Evolutionary conservation across 2,888 invertebrate genomes (phyloP), one percentile per base, ranked within the genome.

Genomic region (Epistrophe eligans): DNA sequence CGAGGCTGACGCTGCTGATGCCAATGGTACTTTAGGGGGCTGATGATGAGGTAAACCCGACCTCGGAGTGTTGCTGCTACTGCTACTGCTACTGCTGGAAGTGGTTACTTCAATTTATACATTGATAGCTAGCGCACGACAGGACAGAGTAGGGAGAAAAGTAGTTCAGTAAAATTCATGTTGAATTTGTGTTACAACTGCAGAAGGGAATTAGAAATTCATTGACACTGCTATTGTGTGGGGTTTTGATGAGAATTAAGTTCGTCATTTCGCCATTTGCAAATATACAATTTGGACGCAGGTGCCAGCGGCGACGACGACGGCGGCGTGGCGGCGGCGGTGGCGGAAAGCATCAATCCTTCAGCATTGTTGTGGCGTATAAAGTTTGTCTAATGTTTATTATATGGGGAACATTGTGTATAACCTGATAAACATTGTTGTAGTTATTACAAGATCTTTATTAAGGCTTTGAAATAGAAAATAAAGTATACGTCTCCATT

Each of bases 151-250:
- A 8, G 4, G n/a, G 9, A 9, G n/a, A n/a, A 45, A 32, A 17
- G 45, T 50, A 50, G 50, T 48, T 17, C 66, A 62, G 62, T 64
- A 45, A n/a, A 62, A 57, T 55, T 32, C 19, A 50, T 35, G 43
- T 72, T 60, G 58, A 57, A 72, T 72, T 45, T 48, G 45, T 43
- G 28, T 24, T 43, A 62, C 82, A 70, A 70, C 77, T 40, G 62
- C 77, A 79, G 58, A 70, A 58, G 64, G 71, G 74, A 87, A 87
- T 87, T 82, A 82, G 85, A 71, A 82, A 87, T 87, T 87, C 85
- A 87, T 87, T 87, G 79, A 82, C 82, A 79, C 74, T 71, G 66
- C 71, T 48, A 79, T 71, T 66, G 73, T 81, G 73, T 74, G 67
- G 67, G 50, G 62, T 64, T 71, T 55, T 60, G 80, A 87, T 50